Evolutionary conservation across 2,888 invertebrate species (phyloP).

Genomic region (Diaphora mendica): DNA sequence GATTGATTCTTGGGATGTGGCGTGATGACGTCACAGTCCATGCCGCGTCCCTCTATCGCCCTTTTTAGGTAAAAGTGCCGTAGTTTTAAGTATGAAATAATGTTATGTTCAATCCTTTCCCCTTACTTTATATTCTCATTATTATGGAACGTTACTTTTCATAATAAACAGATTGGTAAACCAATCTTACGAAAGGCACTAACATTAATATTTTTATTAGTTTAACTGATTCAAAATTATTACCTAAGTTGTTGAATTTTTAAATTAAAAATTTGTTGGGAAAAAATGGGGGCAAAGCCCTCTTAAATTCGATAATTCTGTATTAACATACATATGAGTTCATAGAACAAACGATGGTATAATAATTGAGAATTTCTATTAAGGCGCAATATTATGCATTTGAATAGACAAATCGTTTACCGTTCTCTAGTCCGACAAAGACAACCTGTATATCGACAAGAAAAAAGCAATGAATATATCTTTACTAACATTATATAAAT

Average conservation of each 20-base stretch:
- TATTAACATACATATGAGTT: conserved; percentile 63
- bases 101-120: neutral
- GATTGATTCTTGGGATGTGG: neutral
- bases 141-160: conserved; percentile 8
- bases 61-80: neutral
- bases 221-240: conserved; percentile 31
- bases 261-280: conserved; percentile 30
- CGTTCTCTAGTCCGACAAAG: conserved; percentile 81
- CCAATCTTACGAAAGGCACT: conserved; percentile 1
- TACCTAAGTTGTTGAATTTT: conserved; percentile 42
- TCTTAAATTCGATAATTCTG: conserved; percentile 51
- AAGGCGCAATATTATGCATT: conserved; percentile 53
- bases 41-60: neutral
- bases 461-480: conserved; percentile 37
- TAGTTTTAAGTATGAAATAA: conserved; percentile 11
- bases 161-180: neutral
- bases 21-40: neutral
- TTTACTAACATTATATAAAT: conserved; percentile 40
- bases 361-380: conserved; percentile 54
- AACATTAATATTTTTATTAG: conserved; percentile 14
- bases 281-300: conserved; percentile 63
- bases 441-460: conserved; percentile 63
- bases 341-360: conserved; percentile 67
- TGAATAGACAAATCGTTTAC: conserved; percentile 61
- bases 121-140: conserved; percentile 7